These are phyloP conservation scores for Muscicapa adusta DNA, from an alignment of 2,113 vertebrate species.

Conservation along the genomic window DNA sequence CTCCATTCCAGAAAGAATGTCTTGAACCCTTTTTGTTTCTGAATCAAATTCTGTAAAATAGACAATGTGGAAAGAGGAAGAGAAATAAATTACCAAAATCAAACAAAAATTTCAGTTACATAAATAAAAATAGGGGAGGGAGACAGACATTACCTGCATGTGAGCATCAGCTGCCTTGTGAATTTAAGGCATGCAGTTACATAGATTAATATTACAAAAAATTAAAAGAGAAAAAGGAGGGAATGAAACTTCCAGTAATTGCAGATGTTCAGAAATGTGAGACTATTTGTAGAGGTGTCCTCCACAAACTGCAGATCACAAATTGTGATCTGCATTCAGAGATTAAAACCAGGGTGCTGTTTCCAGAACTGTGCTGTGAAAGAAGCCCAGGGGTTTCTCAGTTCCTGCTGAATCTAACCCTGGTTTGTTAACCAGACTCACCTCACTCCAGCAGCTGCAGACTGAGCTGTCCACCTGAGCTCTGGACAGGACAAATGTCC, in stretches of 20 bases:
- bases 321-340: neutral
- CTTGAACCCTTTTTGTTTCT: constrained; percentile 91
- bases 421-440: neutral
- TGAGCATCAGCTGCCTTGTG: neutral
- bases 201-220: neutral
- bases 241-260: neutral
- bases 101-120: neutral
- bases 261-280: neutral
- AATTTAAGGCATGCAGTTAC: neutral
- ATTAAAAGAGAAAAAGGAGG: neutral
- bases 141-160: neutral
- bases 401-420: neutral
- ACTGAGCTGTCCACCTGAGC: neutral
- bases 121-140: neutral
- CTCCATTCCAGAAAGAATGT: constrained; percentile 93
- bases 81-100: constrained; percentile 18
- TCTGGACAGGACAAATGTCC: neutral
- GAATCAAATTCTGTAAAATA: constrained; percentile 87
- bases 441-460: neutral
- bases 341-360: neutral
- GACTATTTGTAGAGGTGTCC: neutral
- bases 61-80: neutral
- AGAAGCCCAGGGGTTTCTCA: neutral
- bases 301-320: neutral
- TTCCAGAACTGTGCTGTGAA: neutral